These are phyloP conservation scores for Drosophila bunnanda DNA, from an alignment of 2,888 invertebrate genomes.

Conservation along the genomic window DNA sequence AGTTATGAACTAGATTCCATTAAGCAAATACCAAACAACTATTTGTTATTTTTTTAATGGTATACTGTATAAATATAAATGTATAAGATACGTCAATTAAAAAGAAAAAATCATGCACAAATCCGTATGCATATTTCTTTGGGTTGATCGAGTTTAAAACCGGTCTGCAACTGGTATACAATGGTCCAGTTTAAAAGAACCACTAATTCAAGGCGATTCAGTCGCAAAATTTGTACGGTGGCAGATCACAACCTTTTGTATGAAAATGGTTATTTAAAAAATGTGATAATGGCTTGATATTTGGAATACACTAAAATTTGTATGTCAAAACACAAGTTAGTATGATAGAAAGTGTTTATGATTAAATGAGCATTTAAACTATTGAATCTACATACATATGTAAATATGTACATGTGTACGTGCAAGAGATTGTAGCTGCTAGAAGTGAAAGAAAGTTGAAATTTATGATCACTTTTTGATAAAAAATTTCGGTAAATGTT, in stretches of 20 bases:
- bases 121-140: constrained; percentile 9
- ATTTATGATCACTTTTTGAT: too few relatives aligned
- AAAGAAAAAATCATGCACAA: neutral
- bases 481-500: too few relatives aligned
- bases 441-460: too few relatives aligned
- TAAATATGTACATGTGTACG: too few relatives aligned
- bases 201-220: constrained; percentile 3
- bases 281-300: too few relatives aligned
- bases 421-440: too few relatives aligned
- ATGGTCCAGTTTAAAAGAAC: constrained; percentile 16
- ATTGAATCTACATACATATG: too few relatives aligned
- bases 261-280: too few relatives aligned
- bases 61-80: constrained; percentile 7
- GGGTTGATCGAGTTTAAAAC: constrained; percentile 25
- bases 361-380: too few relatives aligned
- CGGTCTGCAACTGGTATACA: constrained; percentile 26
- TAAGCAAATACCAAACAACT: neutral
- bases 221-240: neutral
- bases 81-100: neutral
- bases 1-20: constrained; percentile 1
- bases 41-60: neutral
- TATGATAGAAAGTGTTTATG: too few relatives aligned
- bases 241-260: neutral
- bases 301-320: too few relatives aligned
- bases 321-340: too few relatives aligned